A percentile compares a stretch with the other conserved stretches of the same genome.
Evolutionary conservation across 2,113 vertebrate genomes (phyloP).

Genomic region (Chamaea fasciata): DNA sequence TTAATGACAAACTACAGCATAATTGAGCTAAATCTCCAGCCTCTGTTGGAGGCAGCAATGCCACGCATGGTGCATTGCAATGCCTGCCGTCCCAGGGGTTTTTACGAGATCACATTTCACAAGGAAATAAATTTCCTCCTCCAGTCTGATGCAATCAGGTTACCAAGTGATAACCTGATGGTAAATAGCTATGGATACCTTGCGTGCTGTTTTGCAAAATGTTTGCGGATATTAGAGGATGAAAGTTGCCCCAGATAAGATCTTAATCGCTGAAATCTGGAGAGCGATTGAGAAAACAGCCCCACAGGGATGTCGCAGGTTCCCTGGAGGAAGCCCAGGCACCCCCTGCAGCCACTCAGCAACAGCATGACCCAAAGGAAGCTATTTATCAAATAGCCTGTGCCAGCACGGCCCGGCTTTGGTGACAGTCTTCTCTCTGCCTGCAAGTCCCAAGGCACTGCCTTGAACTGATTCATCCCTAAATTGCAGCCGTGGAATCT

Average conservation of each 20-base stretch:
- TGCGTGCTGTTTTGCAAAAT: not conserved
- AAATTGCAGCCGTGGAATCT: not conserved
- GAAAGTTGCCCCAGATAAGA: slow-evolving; percentile 42
- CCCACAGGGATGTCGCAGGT: not conserved
- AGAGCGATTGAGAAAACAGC: not conserved
- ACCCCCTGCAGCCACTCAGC: not conserved
- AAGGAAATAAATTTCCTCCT: slow-evolving; percentile 50
- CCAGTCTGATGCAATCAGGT: slow-evolving; percentile 35
- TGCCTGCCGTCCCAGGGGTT: not conserved
- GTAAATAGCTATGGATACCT: slow-evolving; percentile 5
- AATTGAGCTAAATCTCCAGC: not conserved
- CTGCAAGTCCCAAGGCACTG: not conserved
- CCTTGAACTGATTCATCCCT: not conserved
- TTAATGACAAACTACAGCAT: not conserved
- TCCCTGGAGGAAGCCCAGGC: not conserved
- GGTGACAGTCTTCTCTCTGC: not conserved
- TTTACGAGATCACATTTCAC: slow-evolving; percentile 29
- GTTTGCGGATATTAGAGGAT: not conserved
- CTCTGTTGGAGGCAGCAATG: slow-evolving; percentile 12
- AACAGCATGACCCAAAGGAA: not conserved
- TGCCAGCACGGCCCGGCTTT: not conserved
- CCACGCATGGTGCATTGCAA: not conserved
- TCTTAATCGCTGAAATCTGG: slow-evolving; percentile 40
- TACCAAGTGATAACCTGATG: not conserved
- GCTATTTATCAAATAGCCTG: not conserved